phyloP scores from a whole-genome alignment of 37 sponge, comb jelly and placozoan species.

The Eunapius fragilis region DNA sequence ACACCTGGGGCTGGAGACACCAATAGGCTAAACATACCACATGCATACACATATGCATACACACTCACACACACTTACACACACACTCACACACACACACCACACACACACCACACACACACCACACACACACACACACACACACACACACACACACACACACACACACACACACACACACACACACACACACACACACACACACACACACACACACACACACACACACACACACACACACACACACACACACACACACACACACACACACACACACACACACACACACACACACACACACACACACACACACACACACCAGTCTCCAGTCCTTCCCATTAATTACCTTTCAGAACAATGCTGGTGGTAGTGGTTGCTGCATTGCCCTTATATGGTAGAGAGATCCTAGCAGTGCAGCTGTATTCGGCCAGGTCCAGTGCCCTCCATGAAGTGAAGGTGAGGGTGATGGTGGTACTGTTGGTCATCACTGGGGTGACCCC shows the following conservation, averaged over 20 bases:
- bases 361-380: background rate
- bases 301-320: too few relatives aligned
- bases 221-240: too few relatives aligned
- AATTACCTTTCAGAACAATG: background rate
- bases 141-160: background rate
- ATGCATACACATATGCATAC: background rate
- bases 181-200: too few relatives aligned
- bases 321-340: background rate
- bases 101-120: background rate
- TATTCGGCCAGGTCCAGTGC: background rate
- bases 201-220: too few relatives aligned
- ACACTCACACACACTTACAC: too few relatives aligned
- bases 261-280: too few relatives aligned
- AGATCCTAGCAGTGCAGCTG: background rate
- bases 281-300: too few relatives aligned
- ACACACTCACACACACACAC: too few relatives aligned
- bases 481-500: background rate
- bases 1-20: background rate
- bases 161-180: constrained; percentile 1
- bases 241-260: too few relatives aligned
- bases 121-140: background rate
- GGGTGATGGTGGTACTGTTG: background rate
- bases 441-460: background rate
- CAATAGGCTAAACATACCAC: background rate
- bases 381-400: background rate